A percentile compares a stretch with the other conserved stretches of the same genome.
phyloP scores from a whole-genome alignment of 92 coral and sea anemone species.

The Siderastrea radians region DNA sequence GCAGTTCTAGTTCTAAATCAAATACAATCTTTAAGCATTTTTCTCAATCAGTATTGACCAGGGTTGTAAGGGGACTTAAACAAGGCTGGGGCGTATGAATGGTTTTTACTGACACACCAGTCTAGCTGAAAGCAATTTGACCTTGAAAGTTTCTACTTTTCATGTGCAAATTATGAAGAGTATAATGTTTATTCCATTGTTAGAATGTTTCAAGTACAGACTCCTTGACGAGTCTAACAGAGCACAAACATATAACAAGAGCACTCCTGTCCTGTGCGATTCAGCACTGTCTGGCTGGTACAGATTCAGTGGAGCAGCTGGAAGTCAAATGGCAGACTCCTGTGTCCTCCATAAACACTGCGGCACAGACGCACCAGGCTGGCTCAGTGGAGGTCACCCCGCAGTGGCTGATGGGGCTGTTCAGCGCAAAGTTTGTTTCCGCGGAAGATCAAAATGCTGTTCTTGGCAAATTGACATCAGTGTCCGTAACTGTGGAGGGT shows the following conservation, averaged over 20 bases:
- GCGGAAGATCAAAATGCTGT: neutral
- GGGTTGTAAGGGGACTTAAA: too few relatives aligned
- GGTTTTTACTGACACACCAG: too few relatives aligned
- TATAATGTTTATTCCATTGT: neutral
- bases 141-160: too few relatives aligned
- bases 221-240: neutral
- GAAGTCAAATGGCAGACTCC: neutral
- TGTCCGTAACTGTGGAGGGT: neutral
- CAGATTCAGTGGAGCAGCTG: slow-evolving; percentile 1
- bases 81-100: too few relatives aligned
- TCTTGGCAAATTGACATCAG: neutral
- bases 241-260: neutral
- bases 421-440: neutral
- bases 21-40: too few relatives aligned
- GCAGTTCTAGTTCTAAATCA: too few relatives aligned
- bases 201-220: slow-evolving; percentile 6
- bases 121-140: too few relatives aligned
- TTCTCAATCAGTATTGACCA: too few relatives aligned
- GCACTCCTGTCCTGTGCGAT: neutral
- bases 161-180: too few relatives aligned
- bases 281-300: neutral
- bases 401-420: too few relatives aligned
- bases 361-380: neutral
- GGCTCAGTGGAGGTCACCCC: too few relatives aligned
- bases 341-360: neutral